Evolutionary conservation across 2,888 invertebrate species (phyloP).

Genomic region (Cheilosia scutellata): DNA sequence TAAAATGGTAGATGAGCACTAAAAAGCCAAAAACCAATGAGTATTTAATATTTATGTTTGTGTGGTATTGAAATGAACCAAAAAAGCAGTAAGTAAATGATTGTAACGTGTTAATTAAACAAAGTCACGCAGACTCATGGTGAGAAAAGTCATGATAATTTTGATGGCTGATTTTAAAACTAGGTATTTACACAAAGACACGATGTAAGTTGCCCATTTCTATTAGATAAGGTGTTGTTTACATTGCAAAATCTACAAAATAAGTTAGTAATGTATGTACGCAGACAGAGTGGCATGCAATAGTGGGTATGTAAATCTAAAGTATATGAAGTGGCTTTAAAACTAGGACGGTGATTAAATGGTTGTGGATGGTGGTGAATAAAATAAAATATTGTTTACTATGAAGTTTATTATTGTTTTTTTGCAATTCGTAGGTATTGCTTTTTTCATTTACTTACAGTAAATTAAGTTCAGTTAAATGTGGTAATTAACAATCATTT

Average conservation of each 20-base stretch:
- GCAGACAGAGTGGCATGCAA: slow-evolving; percentile 42
- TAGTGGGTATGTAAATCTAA: slow-evolving; percentile 8
- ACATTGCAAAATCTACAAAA: slow-evolving; percentile 38
- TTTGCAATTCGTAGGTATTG: slow-evolving; percentile 36
- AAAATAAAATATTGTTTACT: slow-evolving; percentile 34
- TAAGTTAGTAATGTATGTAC: slow-evolving; percentile 34
- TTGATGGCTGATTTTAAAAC: slow-evolving; percentile 46
- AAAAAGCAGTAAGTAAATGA: slow-evolving; percentile 8
- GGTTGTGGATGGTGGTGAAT: slow-evolving; percentile 42
- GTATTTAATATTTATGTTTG: not conserved
- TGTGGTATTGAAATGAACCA: slow-evolving; percentile 11
- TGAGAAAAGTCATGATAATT: slow-evolving; percentile 16
- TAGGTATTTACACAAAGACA: slow-evolving; percentile 48
- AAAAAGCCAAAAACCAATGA: slow-evolving; percentile 18
- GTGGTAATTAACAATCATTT: slow-evolving; percentile 43
- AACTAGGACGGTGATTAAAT: slow-evolving; percentile 22
- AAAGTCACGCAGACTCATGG: slow-evolving; percentile 3
- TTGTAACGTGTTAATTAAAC: slow-evolving; percentile 17
- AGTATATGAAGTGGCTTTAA: slow-evolving; percentile 12
- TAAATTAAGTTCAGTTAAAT: slow-evolving; percentile 36
- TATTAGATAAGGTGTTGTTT: slow-evolving; percentile 53
- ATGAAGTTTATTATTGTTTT: slow-evolving; percentile 29
- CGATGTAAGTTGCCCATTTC: slow-evolving; percentile 74
- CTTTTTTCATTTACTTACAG: slow-evolving; percentile 38
- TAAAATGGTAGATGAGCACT: slow-evolving; percentile 8